Evolutionary conservation across 2,797 vertebrate species (phyloP).

Genomic region (Chrysocyon brachyurus): DNA sequence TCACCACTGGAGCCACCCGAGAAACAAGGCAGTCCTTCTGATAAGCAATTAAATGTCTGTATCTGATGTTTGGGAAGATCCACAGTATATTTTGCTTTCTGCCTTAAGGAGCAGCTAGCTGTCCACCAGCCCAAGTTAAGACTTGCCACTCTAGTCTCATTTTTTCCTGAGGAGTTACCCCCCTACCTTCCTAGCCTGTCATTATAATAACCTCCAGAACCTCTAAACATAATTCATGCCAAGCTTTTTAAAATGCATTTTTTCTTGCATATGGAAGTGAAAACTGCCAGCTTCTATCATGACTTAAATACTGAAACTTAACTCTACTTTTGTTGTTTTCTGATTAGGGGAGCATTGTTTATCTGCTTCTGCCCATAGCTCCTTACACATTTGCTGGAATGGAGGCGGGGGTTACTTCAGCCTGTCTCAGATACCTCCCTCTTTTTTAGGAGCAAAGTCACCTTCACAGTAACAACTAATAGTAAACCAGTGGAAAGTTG

Average conservation of each 20-base stretch:
- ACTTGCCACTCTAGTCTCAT: background rate
- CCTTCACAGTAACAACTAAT: background rate
- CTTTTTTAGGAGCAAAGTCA: background rate
- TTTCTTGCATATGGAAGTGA: constrained; percentile 44
- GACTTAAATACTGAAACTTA: constrained; percentile 58
- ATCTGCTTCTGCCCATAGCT: background rate
- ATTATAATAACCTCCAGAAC: background rate
- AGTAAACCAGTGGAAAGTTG: background rate
- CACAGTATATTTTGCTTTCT: background rate
- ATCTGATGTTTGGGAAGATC: background rate
- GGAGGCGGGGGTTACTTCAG: background rate
- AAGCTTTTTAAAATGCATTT: constrained; percentile 9
- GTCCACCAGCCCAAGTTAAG: background rate
- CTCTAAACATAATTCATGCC: background rate
- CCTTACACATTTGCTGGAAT: background rate
- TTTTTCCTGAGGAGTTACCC: background rate
- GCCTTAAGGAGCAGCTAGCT: background rate
- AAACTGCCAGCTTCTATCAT: constrained; percentile 43
- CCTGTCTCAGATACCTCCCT: background rate
- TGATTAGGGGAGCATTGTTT: background rate
- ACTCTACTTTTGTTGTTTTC: constrained; percentile 55
- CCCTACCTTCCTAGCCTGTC: background rate
- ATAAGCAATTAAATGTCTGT: background rate
- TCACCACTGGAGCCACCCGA: background rate
- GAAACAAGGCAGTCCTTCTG: background rate